Evolutionary conservation across 2,113 vertebrate species (phyloP), one percentile per base, ranked within the genome.

Genomic region (Notothenia coriiceps): DNA sequence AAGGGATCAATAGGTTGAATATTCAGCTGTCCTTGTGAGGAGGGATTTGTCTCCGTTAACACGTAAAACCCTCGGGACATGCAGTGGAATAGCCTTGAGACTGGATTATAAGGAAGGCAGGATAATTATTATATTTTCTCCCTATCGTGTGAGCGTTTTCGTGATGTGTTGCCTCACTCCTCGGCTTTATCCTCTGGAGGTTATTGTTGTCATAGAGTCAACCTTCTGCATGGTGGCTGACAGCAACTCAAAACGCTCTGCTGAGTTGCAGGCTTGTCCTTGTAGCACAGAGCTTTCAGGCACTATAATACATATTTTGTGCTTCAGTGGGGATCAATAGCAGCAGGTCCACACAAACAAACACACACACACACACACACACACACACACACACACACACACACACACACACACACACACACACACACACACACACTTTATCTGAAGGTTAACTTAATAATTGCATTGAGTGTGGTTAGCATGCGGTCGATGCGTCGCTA

Each of bases 391-490:
- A 52, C 66, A 49, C 51, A 47, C 73, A 51, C 61, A 33, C 59
- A 29, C 67, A 74, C 62, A 43, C 55, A 52, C 75, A 46, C 60
- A 12, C 61, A 33, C 62, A 77, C 63, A 69, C 12, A 35, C 46
- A 50, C 55, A 51, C 17, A n/a, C 75, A 47, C 40, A 63, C 20
- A 49, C 12, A 50, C 5, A 71, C 69, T 60, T 40, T 15, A 67
- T 78, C 67, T 80, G 74, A 83, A 87, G 71, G 84, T 85, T 80
- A 85, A 86, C 62, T 56, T 64, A 82, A 86, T 90, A 84, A 88
- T 70, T 82, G 43, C 44, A 74, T 15, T 72, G 70, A 59, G 63
- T 22, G 71, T 35, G 66, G 70, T 76, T 59, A 60, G 70, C 63
- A 60, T 70, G 60, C n/a, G 43, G 74, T 88, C 83, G 17, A 73